Evolutionary conservation across 1,140 invertebrate genomes (phyloP).

Genomic region (Chrysoperla carnea): DNA sequence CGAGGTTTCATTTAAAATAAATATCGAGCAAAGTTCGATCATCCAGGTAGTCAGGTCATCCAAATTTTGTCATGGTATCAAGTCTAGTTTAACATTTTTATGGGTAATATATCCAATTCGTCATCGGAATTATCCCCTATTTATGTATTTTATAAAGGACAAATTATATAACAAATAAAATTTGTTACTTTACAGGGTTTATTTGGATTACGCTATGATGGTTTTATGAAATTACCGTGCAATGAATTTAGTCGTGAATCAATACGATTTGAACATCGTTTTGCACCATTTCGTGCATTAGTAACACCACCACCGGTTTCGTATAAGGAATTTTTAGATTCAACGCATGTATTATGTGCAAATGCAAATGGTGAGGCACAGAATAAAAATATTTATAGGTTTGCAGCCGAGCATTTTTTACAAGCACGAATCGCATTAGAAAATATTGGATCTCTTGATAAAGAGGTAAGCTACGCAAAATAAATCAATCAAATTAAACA

Average conservation of each 20-base stretch:
- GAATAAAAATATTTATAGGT: conserved; percentile 44
- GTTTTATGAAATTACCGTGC: conserved; percentile 53
- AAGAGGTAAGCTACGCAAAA: conserved; percentile 58
- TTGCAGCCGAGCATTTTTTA: conserved; percentile 80
- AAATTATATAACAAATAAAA: no score
- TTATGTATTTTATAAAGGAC: no score
- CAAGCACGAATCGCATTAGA: conserved; percentile 75
- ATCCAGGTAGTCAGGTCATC: no score
- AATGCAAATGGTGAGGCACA: conserved; percentile 19
- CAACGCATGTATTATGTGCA: conserved; percentile 28
- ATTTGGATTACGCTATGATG: conserved; percentile 50
- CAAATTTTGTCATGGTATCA: no score
- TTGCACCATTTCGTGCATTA: conserved; percentile 71
- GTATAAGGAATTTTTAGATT: conserved; percentile 43
- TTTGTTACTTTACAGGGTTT: conserved; percentile 52
- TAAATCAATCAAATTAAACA: conserved; percentile 5
- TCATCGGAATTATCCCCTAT: no score
- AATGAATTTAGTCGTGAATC: conserved; percentile 85
- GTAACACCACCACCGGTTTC: conserved; percentile 80
- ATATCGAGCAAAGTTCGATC: conserved; percentile 5
- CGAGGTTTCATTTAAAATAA: no score
- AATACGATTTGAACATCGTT: conserved; percentile 85
- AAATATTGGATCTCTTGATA: conserved; percentile 52
- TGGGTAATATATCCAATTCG: no score
- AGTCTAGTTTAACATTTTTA: no score